Percentiles rank a stretch among this genome's conserved stretches.
Conservation (phyloP, 2,888 invertebrate genomes). For the Callyntrura sp. region DNA sequence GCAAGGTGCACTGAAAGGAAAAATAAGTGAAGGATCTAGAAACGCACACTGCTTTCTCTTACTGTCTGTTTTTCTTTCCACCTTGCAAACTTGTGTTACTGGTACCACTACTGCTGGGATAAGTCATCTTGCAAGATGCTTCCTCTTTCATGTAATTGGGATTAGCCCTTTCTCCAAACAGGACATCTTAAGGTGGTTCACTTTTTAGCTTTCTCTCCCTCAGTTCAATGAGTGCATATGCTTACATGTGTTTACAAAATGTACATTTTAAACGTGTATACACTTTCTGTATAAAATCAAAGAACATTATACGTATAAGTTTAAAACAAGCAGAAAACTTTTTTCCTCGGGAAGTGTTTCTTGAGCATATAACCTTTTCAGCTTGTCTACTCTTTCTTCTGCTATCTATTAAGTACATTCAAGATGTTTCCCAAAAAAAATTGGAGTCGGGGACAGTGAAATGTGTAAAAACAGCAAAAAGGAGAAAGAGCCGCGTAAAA, state of each 20-base stretch:
- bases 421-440: constrained; percentile 50
- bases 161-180: constrained; percentile 57
- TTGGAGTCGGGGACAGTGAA: constrained; percentile 18
- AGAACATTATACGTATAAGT: background rate
- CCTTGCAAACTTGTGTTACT: background rate
- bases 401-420: constrained; percentile 52
- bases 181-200: constrained; percentile 6
- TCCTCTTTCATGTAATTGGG: constrained; percentile 69
- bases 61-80: background rate
- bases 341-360: constrained; percentile 9
- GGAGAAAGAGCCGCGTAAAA: background rate
- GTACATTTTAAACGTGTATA: background rate
- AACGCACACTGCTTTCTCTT: background rate
- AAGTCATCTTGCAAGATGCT: constrained; percentile 41
- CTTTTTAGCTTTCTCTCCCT: background rate
- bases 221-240: background rate
- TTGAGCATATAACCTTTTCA: constrained; percentile 3
- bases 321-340: constrained; percentile 29
- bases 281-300: constrained; percentile 6
- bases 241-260: no score
- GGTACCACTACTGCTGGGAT: background rate
- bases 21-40: background rate
- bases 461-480: constrained; percentile 54
- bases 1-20: background rate
- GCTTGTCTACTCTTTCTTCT: background rate